Percentiles rank a stretch among this genome's conserved stretches.
Evolutionary conservation across 2,888 invertebrate genomes (phyloP).

Genomic region (Cephonodes hylas): DNA sequence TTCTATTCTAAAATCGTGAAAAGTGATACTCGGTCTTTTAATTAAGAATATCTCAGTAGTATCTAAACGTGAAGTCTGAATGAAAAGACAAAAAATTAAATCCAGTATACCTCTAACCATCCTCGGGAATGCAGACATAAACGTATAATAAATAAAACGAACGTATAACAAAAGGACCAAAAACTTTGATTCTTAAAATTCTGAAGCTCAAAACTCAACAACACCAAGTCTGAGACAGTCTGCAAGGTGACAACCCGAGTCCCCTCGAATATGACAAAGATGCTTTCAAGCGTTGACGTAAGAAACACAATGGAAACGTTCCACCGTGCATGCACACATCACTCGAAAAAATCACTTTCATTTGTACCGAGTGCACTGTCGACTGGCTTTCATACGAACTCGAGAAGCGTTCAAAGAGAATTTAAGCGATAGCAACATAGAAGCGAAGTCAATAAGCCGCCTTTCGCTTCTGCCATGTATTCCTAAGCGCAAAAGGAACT

Average conservation of each 20-base stretch:
- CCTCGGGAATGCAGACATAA: too few species aligned
- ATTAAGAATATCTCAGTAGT: too few species aligned
- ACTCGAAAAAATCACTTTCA: background rate
- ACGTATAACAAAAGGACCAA: too few species aligned
- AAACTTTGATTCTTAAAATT: too few species aligned
- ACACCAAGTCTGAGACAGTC: too few species aligned
- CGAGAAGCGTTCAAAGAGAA: slow-evolving; percentile 12
- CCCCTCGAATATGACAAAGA: background rate
- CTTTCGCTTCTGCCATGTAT: background rate
- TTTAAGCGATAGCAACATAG: slow-evolving; percentile 14
- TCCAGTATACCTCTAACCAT: too few species aligned
- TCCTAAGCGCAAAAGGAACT: background rate
- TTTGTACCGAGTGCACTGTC: background rate
- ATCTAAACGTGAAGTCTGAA: too few species aligned
- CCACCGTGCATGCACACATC: background rate
- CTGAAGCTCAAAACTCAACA: too few species aligned
- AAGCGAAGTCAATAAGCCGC: slow-evolving; percentile 8
- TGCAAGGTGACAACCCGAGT: background rate
- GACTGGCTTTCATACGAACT: background rate
- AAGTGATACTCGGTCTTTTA: too few species aligned
- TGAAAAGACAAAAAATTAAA: too few species aligned
- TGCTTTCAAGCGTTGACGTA: background rate
- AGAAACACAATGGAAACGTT: background rate
- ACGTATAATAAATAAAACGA: too few species aligned
- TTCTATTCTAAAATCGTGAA: too few species aligned